Base-by-base conservation (phyloP, 1,140 invertebrate species). In the Ephestia elutella region DNA sequence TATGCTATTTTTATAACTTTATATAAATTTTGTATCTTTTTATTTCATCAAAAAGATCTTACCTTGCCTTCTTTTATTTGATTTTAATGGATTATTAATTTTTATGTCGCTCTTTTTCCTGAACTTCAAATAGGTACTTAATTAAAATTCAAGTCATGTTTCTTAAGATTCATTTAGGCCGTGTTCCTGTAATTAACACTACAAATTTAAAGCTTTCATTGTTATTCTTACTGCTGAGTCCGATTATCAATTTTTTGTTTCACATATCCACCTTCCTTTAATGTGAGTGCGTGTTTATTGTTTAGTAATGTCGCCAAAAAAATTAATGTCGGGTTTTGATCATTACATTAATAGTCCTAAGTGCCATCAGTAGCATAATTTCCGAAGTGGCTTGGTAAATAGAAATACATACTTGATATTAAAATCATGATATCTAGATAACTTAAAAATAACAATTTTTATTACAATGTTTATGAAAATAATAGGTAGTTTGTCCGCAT, bases 111-210 rank as follows among this genome's bases (percentile, higher is more conserved):
- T 5, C 30, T 8, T 32, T 11, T 32, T 32, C 11, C n/a, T n/a
- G 9, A 32, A 32, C 4, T 5, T n/a, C n/a, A n/a, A 44, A 44
- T 7, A 25, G 21, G 21, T 15, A n/a, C n/a, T n/a, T n/a, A 76
- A 78, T 78, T 74, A 61, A 68, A 73, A 85, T 82, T 82, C 79
- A 66, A 54, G 62, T 78, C 76, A 78, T 70, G 80, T 68, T 66
- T 57, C 62, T 32, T 57, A 63, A 44, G 38, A 65, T 70, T 85
- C 74, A 79, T 84, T 35, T 76, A 71, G 68, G 62, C 69, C 71
- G 74, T 79, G 73, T 83, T 80, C 84, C 80, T 80, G 74, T 81
- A 87, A 87, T 87, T 82, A 82, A 77, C 78, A 87, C 76, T 79
- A 87, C 76, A 78, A 82, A 86, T 85, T 82, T 83, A 70, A 78